Conservation (phyloP, 2,888 invertebrate genomes). For the Drosophila sordidapex region DNA sequence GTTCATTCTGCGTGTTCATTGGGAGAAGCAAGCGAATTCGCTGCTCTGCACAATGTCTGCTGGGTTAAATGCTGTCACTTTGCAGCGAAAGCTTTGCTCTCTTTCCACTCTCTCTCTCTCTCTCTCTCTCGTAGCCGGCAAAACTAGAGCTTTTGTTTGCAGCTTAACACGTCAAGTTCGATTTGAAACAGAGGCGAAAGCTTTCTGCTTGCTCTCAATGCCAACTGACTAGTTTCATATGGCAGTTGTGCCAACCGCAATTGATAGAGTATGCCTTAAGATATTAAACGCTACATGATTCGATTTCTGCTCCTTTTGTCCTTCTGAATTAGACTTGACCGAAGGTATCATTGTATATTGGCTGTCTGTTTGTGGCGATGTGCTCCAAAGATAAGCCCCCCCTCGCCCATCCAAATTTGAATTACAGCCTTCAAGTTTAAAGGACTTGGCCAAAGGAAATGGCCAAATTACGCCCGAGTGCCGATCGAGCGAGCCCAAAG, state of each 20-base stretch:
- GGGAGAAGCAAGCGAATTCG: constrained; percentile 46
- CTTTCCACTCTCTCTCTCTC: background rate
- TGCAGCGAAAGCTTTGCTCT: constrained; percentile 49
- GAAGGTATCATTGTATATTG: background rate
- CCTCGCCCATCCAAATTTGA: too few relatives aligned
- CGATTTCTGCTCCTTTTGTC: background rate
- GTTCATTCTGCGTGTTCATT: constrained; percentile 47
- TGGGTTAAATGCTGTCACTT: constrained; percentile 49
- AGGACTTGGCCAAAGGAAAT: too few relatives aligned
- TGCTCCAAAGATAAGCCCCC: too few relatives aligned
- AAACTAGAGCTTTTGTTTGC: constrained; percentile 20
- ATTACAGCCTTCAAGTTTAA: too few relatives aligned
- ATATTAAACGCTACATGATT: background rate
- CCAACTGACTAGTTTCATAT: background rate
- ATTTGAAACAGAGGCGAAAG: constrained; percentile 2
- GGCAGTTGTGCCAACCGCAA: background rate
- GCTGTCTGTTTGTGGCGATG: background rate
- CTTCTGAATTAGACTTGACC: background rate
- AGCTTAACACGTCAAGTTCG: constrained; percentile 2
- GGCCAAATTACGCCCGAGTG: background rate
- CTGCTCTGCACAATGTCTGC: constrained; percentile 44
- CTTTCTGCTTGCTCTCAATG: background rate
- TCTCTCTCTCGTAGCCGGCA: constrained; percentile 14
- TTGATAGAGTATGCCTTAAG: background rate
- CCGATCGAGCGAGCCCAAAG: background rate